These are phyloP conservation scores for Lasioglossum malachurum DNA, from an alignment of 2,888 invertebrate genomes.

Conservation along the genomic window DNA sequence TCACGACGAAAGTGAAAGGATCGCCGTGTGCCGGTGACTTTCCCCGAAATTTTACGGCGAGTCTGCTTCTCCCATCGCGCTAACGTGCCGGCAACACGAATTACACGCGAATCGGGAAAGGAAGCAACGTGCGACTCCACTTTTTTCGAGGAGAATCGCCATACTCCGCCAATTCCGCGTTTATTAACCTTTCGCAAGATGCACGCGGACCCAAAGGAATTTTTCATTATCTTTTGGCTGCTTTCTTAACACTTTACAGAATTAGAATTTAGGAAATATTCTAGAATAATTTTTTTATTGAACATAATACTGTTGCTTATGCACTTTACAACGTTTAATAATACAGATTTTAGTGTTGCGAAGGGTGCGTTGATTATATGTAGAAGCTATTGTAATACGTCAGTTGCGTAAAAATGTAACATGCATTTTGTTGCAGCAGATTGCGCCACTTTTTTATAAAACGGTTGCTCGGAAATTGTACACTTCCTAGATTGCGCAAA, in stretches of 20 bases:
- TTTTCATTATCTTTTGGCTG: neutral
- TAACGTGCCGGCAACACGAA: slow-evolving; percentile 72
- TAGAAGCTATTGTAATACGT: neutral
- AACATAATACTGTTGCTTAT: no score
- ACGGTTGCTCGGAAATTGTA: neutral
- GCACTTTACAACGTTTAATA: neutral
- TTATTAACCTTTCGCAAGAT: neutral
- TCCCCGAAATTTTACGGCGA: slow-evolving; percentile 45
- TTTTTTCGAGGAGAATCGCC: slow-evolving; percentile 40
- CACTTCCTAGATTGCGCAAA: slow-evolving; percentile 45
- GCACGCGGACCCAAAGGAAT: neutral
- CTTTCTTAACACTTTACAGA: neutral
- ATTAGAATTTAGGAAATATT: no score
- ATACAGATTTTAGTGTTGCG: neutral
- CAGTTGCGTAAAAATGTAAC: slow-evolving; percentile 3
- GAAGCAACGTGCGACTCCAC: slow-evolving; percentile 53
- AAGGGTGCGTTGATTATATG: neutral
- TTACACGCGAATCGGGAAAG: slow-evolving; percentile 65
- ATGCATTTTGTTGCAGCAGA: neutral
- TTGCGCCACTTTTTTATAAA: slow-evolving; percentile 5
- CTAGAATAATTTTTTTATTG: no score
- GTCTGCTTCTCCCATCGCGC: slow-evolving; percentile 3
- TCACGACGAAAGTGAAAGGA: slow-evolving; percentile 66
- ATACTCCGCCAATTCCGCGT: neutral
- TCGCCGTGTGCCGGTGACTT: slow-evolving; percentile 39